Evolutionary conservation across 2,888 invertebrate genomes (phyloP), one percentile per base, ranked within the genome.

Genomic region (Tetranychus truncatus): DNA sequence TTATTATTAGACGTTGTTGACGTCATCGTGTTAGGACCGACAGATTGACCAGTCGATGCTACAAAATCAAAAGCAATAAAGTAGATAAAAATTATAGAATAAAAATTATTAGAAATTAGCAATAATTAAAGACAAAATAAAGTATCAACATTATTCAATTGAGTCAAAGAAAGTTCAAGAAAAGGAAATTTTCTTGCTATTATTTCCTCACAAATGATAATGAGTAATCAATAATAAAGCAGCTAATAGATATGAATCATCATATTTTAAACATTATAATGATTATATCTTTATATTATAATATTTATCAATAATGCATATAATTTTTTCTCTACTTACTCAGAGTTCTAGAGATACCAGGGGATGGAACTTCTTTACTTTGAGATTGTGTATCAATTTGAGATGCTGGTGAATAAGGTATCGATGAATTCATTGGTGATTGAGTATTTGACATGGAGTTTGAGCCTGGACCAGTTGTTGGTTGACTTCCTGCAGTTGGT

Each of bases 381-480:
- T 21, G 69, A 24, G 69, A 69, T 69, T 69, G 69, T 24, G 45
- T 9, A n/a, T 73, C 66, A 21, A 67, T 67, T 69, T 69, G 67
- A 74, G 74, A 20, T 74, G 74, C 66, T 67, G 74, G 69, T 69
- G 74, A 67, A 45, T 74, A 67, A 1, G 55, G 18, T 45, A 34
- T 65, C 9, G 66, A 20, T n/a, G 73, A 55, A n/a, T 18, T 18
- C 34, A 66, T 44, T 5, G 65, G 20, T 18, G 73, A 66, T 71
- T 76, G 76, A 76, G 76, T 76, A 76, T 76, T 76, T 21, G 72
- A 65, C 34, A 65, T 45, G 8, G 76, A 76, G 55, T 55, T 55
- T 21, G 75, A 44, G 8, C 75, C 46, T 46, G 74, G n/a, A 34
- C 69, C 15, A 18, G 67, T 24, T 44, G 65, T 15, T 34, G 74